Evolutionary conservation across 2,797 vertebrate species (phyloP), one percentile per base, ranked within the genome.

Genomic region (Decapterus maruadsi): DNA sequence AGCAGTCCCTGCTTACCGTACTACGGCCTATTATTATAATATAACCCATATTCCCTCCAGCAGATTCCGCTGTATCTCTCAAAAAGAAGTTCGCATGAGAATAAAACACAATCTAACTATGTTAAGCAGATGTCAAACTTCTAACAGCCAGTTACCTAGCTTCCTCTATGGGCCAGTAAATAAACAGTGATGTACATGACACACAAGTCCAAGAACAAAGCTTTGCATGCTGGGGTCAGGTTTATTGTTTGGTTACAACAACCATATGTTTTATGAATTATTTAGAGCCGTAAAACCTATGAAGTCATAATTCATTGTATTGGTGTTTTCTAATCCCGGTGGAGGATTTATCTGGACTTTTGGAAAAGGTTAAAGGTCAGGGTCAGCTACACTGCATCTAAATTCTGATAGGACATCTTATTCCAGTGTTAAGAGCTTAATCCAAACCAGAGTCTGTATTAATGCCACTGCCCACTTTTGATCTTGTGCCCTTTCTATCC

Each of bases 21-120:
- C 8, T 34, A 31, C 64, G 45, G 65, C 69, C 56, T 68, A 46
- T 73, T 75, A 75, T 78, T 80, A 77, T 76, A 73, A 80, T 77
- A 71, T 62, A 74, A 79, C 75, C 77, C 71, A 83, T 57, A 85
- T 85, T 80, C 64, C 68, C 26, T 20, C 20, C 5, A 74, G 29
- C 51, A 45, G 8, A 68, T 55, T 65, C 63, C 58, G 9, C 65
- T 64, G 26, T 36, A 17, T 58, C 4, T 53, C 1, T 48, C 11
- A 11, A 54, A 54, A 58, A 57, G 5, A 77, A 31, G 55, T 64
- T 40, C 36, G 10, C 5, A 31, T 62, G 22, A 34, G 20, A 14
- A 57, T 36, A 26, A 45, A 68, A 50, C 36, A 36, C 4, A 45
- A 29, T 42, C 8, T 2, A 53, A 31, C 34, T 13, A 17, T 51